Percentiles rank a stretch among this genome's conserved stretches.
Evolutionary conservation across 2,113 vertebrate genomes (phyloP).

Genomic region (Pseudorasbora parva): DNA sequence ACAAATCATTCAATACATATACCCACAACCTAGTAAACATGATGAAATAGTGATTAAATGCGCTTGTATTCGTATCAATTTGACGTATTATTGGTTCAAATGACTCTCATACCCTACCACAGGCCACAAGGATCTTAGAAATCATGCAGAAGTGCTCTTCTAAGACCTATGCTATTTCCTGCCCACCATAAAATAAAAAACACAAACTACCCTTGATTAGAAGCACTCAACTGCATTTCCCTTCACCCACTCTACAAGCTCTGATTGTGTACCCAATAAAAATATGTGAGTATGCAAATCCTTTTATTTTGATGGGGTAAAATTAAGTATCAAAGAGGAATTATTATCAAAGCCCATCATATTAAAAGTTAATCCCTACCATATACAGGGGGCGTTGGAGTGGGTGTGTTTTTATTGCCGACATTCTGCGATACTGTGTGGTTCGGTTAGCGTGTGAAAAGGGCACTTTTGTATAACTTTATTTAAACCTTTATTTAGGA

Average conservation of each 20-base stretch:
- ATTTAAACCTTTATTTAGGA: slow-evolving; percentile 39
- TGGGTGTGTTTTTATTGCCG: slow-evolving; percentile 61
- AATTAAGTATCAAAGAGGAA: slow-evolving; percentile 68
- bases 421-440: slow-evolving; percentile 2
- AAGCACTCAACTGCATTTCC: slow-evolving; percentile 37
- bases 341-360: slow-evolving; percentile 70
- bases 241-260: slow-evolving; percentile 11
- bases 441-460: not conserved
- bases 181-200: slow-evolving; percentile 25
- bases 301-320: slow-evolving; percentile 61
- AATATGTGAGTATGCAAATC: slow-evolving; percentile 46
- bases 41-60: not conserved
- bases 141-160: not conserved
- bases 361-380: slow-evolving; percentile 77
- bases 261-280: slow-evolving; percentile 42
- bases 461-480: slow-evolving; percentile 21
- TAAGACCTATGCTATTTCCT: slow-evolving; percentile 45
- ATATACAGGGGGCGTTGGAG: slow-evolving; percentile 63
- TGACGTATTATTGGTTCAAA: not conserved
- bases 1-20: not conserved
- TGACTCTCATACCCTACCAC: not conserved
- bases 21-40: not conserved
- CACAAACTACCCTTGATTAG: slow-evolving; percentile 49
- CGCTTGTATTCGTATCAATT: not conserved
- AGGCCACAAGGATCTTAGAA: slow-evolving; percentile 1